Evolutionary conservation across 2,113 vertebrate species (phyloP).

Genomic region (Mesitornis unicolor): DNA sequence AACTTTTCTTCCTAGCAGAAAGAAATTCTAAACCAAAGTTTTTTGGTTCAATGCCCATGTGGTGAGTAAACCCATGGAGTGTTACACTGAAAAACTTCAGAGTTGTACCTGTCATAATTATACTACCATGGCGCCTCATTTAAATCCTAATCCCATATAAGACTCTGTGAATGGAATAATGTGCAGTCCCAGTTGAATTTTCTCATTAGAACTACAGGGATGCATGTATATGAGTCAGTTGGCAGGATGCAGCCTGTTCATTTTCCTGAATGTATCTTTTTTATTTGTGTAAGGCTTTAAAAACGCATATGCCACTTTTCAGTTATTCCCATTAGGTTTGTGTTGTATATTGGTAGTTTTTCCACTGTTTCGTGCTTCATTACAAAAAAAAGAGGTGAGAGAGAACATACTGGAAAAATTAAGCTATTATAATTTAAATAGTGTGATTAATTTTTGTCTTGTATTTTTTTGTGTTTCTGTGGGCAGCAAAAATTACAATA

Average conservation of each 20-base stretch:
- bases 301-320: not conserved
- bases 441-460: not conserved
- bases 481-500: not conserved
- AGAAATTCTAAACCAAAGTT: not conserved
- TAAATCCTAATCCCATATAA: not conserved
- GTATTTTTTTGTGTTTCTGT: not conserved
- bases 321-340: not conserved
- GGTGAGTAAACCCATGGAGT: not conserved
- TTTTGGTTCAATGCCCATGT: not conserved
- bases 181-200: not conserved
- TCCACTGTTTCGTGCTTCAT: not conserved
- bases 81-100: not conserved
- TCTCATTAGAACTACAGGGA: not conserved
- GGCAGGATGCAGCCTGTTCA: not conserved
- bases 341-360: not conserved
- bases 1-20: not conserved
- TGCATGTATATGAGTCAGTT: not conserved
- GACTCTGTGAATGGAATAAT: not conserved
- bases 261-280: not conserved
- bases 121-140: not conserved
- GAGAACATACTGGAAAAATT: not conserved
- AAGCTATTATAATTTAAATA: not conserved
- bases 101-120: not conserved
- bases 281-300: not conserved
- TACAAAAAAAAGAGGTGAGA: not conserved